These are phyloP conservation scores for Paragorgia papillata DNA, from an alignment of 92 coral and sea anemone genomes.

Conservation along the genomic window DNA sequence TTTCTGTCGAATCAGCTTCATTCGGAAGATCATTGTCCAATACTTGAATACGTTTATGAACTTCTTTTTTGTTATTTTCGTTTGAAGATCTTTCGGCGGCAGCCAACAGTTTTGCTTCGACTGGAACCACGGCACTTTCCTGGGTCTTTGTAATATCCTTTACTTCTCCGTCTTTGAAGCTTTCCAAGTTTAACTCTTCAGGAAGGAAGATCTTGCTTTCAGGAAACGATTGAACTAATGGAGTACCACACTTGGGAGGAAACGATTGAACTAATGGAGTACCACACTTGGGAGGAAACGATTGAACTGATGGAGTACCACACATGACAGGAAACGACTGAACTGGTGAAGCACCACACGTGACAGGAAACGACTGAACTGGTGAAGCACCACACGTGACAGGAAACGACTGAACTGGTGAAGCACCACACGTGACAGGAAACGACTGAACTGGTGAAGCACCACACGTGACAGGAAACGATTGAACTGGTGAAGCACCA, in stretches of 20 bases:
- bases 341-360: background rate
- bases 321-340: background rate
- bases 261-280: background rate
- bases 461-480: too few relatives aligned
- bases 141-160: background rate
- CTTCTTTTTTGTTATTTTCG: too few relatives aligned
- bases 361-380: background rate
- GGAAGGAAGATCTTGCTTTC: background rate
- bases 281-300: too few relatives aligned
- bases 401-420: background rate
- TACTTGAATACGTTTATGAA: too few relatives aligned
- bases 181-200: background rate
- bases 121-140: background rate
- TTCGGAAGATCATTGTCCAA: background rate
- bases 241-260: background rate
- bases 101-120: background rate
- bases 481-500: background rate
- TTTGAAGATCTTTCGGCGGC: too few relatives aligned
- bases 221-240: background rate
- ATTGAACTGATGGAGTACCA: background rate
- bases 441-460: background rate
- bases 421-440: too few relatives aligned
- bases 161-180: background rate
- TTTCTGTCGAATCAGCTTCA: background rate
- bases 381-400: too few relatives aligned